Percentiles rank a stretch among this genome's conserved stretches.
Evolutionary conservation across 2,797 vertebrate genomes (phyloP).

Genomic region (Margarornis squamiger): DNA sequence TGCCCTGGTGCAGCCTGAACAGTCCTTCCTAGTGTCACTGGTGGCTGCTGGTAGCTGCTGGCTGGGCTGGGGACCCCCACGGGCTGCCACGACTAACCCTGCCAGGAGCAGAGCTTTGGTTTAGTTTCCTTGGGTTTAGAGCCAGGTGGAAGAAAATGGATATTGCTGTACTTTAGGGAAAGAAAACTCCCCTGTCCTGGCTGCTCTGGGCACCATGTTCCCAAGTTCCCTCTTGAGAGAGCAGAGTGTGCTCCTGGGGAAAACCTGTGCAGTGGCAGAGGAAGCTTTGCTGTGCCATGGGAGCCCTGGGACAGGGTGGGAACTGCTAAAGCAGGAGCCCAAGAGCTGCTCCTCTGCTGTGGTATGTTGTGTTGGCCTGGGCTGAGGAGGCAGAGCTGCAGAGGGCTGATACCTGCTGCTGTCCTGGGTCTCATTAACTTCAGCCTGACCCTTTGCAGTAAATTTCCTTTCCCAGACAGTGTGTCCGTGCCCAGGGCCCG

Average conservation of each 20-base stretch:
- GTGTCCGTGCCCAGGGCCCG: not conserved
- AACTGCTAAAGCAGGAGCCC: not conserved
- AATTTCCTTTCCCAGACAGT: not conserved
- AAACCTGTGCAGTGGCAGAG: not conserved
- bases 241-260: not conserved
- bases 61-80: not conserved
- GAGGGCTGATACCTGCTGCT: not conserved
- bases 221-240: not conserved
- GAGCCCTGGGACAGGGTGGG: not conserved
- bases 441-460: not conserved
- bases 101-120: not conserved
- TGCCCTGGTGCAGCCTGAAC: not conserved
- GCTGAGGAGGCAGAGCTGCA: not conserved
- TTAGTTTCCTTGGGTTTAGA: not conserved
- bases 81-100: not conserved
- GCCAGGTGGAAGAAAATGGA: not conserved
- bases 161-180: not conserved
- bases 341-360: not conserved
- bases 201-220: not conserved
- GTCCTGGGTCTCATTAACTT: not conserved
- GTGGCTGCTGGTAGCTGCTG: constrained; percentile 3
- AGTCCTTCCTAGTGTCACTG: not conserved
- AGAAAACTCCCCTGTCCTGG: not conserved
- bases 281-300: not conserved
- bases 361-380: not conserved